These are phyloP conservation scores for Haliaeetus leucogaster DNA, from an alignment of 2,113 vertebrate genomes.

Conservation along the genomic window DNA sequence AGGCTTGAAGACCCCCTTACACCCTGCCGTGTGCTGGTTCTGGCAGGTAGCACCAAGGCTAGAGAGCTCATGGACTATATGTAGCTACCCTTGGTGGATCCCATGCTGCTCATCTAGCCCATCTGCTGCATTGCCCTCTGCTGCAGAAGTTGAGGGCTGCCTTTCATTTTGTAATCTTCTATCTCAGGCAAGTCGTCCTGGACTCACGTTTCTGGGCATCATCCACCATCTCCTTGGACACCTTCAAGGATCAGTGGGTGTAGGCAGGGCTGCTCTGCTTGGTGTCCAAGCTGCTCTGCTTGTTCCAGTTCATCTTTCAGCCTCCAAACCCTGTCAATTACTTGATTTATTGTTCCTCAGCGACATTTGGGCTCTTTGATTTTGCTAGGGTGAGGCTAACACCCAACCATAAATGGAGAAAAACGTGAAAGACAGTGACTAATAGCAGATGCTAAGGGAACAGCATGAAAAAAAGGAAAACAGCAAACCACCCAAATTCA, in stretches of 20 bases:
- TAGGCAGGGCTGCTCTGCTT: not conserved
- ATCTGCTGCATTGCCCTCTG: not conserved
- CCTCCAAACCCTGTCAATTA: not conserved
- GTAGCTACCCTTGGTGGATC: not conserved
- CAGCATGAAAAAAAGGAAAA: not conserved
- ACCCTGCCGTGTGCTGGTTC: accelerated
- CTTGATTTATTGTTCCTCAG: not conserved
- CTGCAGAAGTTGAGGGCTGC: not conserved
- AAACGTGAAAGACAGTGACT: not conserved
- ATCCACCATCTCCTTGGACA: not conserved
- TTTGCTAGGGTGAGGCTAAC: not conserved
- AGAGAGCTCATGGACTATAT: not conserved
- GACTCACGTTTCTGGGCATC: not conserved
- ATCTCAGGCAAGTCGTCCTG: not conserved
- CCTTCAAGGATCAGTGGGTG: not conserved
- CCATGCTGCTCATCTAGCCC: not conserved
- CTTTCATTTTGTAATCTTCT: not conserved
- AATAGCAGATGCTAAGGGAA: not conserved
- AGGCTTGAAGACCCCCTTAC: not conserved
- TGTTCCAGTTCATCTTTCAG: not conserved
- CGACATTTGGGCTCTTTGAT: not conserved
- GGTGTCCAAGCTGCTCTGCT: not conserved
- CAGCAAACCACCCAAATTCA: not conserved
- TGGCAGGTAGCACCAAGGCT: not conserved
- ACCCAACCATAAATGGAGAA: not conserved